Evolutionary conservation across 2,797 vertebrate species (phyloP), one percentile per base, ranked within the genome.

Genomic region (Furcifer pardalis): DNA sequence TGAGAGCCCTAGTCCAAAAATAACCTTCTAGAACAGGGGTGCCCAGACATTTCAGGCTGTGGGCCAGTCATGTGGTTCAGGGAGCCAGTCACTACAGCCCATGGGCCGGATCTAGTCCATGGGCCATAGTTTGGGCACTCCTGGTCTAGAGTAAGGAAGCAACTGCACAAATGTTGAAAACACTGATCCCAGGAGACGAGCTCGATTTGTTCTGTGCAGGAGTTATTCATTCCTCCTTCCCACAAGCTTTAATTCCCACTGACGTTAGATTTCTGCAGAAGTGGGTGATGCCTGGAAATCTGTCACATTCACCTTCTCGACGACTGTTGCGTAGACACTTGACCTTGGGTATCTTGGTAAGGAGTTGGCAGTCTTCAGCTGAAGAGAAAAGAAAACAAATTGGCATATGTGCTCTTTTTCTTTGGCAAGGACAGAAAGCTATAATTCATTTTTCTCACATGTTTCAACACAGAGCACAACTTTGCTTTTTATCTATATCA

Each of bases 321-420:
- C 96, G 95, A 42, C 90, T 96, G 83, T 99, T 99, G 90, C 98
- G 97, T 88, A 99, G 94, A 93, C 98, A 99, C 89, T 96, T 97
- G 86, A 99, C 97, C 94, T 99, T 99, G 80, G 98, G 98, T 92
- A 99, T 98, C 95, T 97, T 98, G 44, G 97, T 95, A 87, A 99
- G 97, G 91, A 99, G 97, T 93, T 98, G 97, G 94, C 98, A 99
- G 95, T 99, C 98, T 66, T 99, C 98, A 92, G 98, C 98, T 99
- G 95, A 85, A 90, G 85, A 85, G 80, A 94, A 84, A 75, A 71
- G 89, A 90, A 94, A 89, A 56, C 80, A 87, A 66, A 89, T 94
- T 90, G 85, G 83, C 49, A 88, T 17, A 68, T 17, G 21, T n/a
- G 21, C 32, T 32, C 25, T 12, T 37, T 71, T 71, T 27, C 37